These are phyloP conservation scores for Papilio elwesi DNA, from an alignment of 2,888 invertebrate genomes.

Conservation along the genomic window DNA sequence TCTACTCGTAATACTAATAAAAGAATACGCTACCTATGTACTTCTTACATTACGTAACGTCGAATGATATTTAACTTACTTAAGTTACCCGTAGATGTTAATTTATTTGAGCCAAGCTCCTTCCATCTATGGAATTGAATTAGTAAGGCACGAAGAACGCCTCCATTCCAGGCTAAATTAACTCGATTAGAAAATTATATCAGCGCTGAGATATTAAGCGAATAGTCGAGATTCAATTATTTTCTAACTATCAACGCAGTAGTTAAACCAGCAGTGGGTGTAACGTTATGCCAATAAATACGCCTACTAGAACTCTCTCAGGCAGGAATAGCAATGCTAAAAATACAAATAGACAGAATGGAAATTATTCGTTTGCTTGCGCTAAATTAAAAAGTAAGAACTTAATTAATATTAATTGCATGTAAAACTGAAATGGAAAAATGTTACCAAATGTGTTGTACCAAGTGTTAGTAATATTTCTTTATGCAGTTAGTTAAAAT, in stretches of 20 bases:
- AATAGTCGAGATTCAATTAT: constrained; percentile 20
- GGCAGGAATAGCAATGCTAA: background rate
- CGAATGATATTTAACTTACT: constrained; percentile 1
- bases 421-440: background rate
- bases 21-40: background rate
- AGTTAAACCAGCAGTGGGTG: constrained; percentile 1
- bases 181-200: constrained; percentile 24
- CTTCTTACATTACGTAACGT: background rate
- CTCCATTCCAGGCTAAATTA: constrained; percentile 11
- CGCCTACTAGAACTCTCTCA: too few species aligned
- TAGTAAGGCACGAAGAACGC: constrained; percentile 23
- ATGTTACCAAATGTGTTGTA: background rate
- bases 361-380: background rate
- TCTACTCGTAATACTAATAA: background rate
- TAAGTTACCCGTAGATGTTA: background rate
- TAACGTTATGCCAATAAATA: constrained; percentile 19
- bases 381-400: background rate
- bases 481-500: too few species aligned
- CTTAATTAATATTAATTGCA: background rate
- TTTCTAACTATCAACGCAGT: background rate
- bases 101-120: constrained; percentile 17
- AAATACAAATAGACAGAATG: background rate
- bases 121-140: constrained; percentile 24
- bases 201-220: constrained; percentile 13
- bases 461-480: too few species aligned